Percentiles rank a stretch among this genome's conserved stretches.
Conservation (phyloP, 1,140 invertebrate species). For the Bombyx mandarina region DNA sequence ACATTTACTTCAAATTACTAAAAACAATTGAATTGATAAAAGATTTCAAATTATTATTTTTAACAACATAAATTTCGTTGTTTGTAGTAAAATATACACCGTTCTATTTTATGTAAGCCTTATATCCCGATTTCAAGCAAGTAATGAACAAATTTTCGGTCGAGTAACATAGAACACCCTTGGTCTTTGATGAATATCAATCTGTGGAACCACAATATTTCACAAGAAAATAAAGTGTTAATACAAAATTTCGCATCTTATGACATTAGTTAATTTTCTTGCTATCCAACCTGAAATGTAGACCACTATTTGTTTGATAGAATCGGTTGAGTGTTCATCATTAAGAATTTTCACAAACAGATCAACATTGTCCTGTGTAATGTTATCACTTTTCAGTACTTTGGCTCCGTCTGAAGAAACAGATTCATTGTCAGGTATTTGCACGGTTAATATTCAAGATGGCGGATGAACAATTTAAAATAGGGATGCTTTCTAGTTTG, state of each 20-base stretch:
- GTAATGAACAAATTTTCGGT: slow-evolving; percentile 1
- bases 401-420: neutral
- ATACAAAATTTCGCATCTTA: slow-evolving; percentile 16
- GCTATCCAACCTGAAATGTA: slow-evolving; percentile 20
- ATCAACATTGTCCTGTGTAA: neutral
- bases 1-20: too few relatives aligned
- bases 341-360: slow-evolving; percentile 3
- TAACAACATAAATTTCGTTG: too few relatives aligned
- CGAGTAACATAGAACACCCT: slow-evolving; percentile 12
- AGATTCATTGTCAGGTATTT: neutral
- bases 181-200: slow-evolving; percentile 13
- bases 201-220: slow-evolving; percentile 18
- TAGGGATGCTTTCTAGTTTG: slow-evolving; percentile 11
- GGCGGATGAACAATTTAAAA: slow-evolving; percentile 13
- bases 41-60: too few relatives aligned
- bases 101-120: too few relatives aligned
- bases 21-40: too few relatives aligned
- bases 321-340: slow-evolving; percentile 12
- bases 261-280: slow-evolving; percentile 10
- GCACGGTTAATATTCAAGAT: slow-evolving; percentile 7
- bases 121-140: too few relatives aligned
- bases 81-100: too few relatives aligned
- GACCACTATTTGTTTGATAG: slow-evolving; percentile 13
- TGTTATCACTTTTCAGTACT: neutral
- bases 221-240: slow-evolving; percentile 7